Percentiles rank a stretch among this genome's conserved stretches.
phyloP scores from a whole-genome alignment of 2,888 invertebrate genomes.

The Teinopalpus imperialis region DNA sequence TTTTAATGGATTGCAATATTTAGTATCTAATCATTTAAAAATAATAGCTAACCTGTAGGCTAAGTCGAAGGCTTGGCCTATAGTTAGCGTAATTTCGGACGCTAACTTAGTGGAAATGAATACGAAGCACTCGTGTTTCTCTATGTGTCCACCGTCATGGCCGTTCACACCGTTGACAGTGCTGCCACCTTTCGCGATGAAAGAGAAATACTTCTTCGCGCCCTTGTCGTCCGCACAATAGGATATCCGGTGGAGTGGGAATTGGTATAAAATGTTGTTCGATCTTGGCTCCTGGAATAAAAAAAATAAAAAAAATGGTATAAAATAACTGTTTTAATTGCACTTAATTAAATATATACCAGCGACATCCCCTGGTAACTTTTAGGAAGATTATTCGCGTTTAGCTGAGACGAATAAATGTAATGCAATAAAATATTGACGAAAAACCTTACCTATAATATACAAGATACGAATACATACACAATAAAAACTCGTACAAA shows the following conservation, averaged over 20 bases:
- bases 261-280: constrained; percentile 94
- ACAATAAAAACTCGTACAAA: too few species aligned
- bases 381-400: too few species aligned
- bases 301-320: constrained; percentile 29
- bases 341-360: too few species aligned
- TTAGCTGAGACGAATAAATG: too few species aligned
- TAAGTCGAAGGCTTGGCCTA: constrained; percentile 98
- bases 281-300: constrained; percentile 84
- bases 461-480: too few species aligned
- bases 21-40: too few species aligned
- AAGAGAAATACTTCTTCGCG: constrained; percentile 98
- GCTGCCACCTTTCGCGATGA: constrained; percentile 89
- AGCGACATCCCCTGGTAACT: too few species aligned
- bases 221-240: constrained; percentile 99
- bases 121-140: constrained; percentile 97
- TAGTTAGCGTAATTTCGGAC: constrained; percentile 98
- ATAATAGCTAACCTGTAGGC: constrained; percentile 93
- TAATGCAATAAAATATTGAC: too few species aligned
- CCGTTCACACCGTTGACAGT: constrained; percentile 59
- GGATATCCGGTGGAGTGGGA: constrained; percentile 97
- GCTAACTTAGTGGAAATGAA: constrained; percentile 98
- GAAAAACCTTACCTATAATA: too few species aligned
- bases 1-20: too few species aligned
- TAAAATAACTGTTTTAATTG: too few species aligned
- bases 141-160: constrained; percentile 74